These are phyloP conservation scores for Paramuricea clavata DNA, from an alignment of 92 coral and sea anemone species.

Conservation along the genomic window DNA sequence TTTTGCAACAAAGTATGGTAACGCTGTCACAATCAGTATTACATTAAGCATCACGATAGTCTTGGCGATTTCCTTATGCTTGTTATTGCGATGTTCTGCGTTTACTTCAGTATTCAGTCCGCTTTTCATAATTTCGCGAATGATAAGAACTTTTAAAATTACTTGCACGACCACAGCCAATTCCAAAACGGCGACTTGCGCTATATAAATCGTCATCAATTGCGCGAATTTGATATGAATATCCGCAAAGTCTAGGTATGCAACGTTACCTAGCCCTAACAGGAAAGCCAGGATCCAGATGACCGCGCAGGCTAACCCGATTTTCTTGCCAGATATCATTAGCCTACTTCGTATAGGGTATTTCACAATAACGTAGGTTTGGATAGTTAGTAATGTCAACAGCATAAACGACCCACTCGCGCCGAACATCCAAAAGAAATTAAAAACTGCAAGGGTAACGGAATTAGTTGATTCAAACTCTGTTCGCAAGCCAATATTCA, in stretches of 20 bases:
- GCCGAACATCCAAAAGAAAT: constrained; percentile 8
- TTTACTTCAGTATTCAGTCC: neutral
- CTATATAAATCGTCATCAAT: neutral
- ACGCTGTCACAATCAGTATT: constrained; percentile 24
- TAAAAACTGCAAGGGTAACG: neutral
- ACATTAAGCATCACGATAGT: constrained; percentile 26
- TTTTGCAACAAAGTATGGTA: constrained; percentile 29
- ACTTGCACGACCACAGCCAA: constrained; percentile 22
- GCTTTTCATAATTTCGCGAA: constrained; percentile 6
- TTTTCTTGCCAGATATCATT: constrained; percentile 40
- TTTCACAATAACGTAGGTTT: constrained; percentile 25
- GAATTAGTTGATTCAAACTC: neutral
- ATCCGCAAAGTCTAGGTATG: neutral
- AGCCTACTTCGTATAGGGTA: constrained; percentile 22
- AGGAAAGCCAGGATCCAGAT: constrained; percentile 77
- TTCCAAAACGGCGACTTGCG: constrained; percentile 15
- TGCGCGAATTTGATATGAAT: neutral
- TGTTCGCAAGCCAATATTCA: neutral
- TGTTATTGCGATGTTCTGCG: neutral
- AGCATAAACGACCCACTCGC: constrained; percentile 8
- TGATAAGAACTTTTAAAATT: neutral
- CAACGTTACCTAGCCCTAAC: constrained; percentile 20
- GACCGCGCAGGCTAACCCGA: constrained; percentile 77
- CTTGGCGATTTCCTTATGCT: constrained; percentile 26
- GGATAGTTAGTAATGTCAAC: constrained; percentile 16